A percentile compares a stretch with the other conserved stretches of the same genome.
phyloP scores from a whole-genome alignment of 2,113 vertebrate species.

The Sphaerodactylus townsendi region DNA sequence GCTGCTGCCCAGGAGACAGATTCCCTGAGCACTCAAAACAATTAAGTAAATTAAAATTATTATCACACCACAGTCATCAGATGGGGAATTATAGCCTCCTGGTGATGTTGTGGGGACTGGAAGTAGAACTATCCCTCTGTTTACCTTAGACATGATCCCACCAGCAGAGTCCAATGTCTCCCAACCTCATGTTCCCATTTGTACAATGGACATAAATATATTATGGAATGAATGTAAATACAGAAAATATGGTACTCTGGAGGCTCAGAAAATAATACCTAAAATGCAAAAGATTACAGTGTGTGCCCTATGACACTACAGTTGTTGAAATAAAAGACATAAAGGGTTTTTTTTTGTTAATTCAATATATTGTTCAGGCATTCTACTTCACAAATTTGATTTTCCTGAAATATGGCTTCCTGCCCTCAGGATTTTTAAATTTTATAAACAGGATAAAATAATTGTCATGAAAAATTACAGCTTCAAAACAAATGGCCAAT shows the following conservation, averaged over 20 bases:
- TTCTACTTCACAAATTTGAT: neutral
- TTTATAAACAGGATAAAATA: neutral
- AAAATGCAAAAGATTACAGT: too few species aligned
- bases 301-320: too few species aligned
- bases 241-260: neutral
- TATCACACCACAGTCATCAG: neutral
- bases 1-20: neutral
- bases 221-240: neutral
- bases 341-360: neutral
- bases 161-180: too few species aligned
- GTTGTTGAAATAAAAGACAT: neutral
- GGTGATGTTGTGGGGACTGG: neutral
- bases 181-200: neutral
- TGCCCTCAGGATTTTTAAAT: neutral
- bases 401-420: neutral
- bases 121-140: too few species aligned
- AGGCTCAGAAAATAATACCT: neutral
- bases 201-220: neutral
- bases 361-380: neutral
- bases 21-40: neutral
- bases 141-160: neutral
- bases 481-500: neutral
- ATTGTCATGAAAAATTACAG: rapidly evolving
- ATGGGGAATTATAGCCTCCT: neutral
- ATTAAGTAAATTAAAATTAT: neutral